These are phyloP conservation scores for Neelides sp. DNA, from an alignment of 1,140 invertebrate genomes.

Conservation along the genomic window DNA sequence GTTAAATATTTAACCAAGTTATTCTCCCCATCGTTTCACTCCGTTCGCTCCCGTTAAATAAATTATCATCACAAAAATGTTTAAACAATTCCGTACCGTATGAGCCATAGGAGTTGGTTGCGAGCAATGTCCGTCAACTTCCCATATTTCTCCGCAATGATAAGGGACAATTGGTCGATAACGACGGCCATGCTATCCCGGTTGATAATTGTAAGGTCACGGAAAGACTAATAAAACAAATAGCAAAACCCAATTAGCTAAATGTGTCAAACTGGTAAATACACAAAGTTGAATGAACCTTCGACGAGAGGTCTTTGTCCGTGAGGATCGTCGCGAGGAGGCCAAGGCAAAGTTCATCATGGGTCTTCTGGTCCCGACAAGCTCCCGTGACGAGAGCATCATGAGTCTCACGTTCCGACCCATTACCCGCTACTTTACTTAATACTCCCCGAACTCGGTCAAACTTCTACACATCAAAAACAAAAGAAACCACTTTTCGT, in stretches of 20 bases:
- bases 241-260: too few relatives aligned
- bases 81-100: constrained; percentile 36
- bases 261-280: too few relatives aligned
- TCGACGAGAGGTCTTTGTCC: constrained; percentile 67
- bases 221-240: constrained; percentile 52
- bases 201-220: constrained; percentile 76
- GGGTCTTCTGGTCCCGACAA: constrained; percentile 73
- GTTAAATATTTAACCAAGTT: background rate
- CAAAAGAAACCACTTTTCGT: too few relatives aligned
- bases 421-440: constrained; percentile 58
- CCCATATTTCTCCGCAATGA: constrained; percentile 79
- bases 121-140: constrained; percentile 66
- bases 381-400: constrained; percentile 77
- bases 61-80: constrained; percentile 2
- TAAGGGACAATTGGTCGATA: constrained; percentile 60
- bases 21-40: background rate
- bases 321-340: constrained; percentile 75
- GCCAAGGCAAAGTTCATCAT: constrained; percentile 78
- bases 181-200: constrained; percentile 76
- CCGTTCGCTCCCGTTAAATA: background rate
- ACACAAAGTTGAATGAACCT: too few relatives aligned
- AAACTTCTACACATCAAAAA: constrained; percentile 60
- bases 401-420: constrained; percentile 85
- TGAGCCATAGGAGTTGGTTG: constrained; percentile 66
- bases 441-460: constrained; percentile 65